A percentile compares a stretch with the other conserved stretches of the same genome.
Evolutionary conservation across 2,113 vertebrate genomes (phyloP).

Genomic region (Thymallus thymallus): DNA sequence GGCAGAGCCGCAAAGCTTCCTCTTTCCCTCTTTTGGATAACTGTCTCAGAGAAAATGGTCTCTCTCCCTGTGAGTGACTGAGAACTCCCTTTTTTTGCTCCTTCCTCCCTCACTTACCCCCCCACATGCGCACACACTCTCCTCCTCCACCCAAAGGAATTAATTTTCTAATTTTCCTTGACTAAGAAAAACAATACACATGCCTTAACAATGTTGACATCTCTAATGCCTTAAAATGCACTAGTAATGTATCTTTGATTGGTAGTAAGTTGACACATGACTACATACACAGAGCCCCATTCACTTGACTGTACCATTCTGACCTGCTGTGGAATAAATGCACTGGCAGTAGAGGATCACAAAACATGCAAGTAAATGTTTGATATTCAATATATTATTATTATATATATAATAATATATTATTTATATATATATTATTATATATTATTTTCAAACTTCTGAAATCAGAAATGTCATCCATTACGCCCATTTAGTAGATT

Average conservation of each 20-base stretch:
- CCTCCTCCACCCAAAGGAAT: slow-evolving; percentile 82
- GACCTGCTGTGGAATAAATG: slow-evolving; percentile 13
- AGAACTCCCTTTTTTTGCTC: slow-evolving; percentile 24
- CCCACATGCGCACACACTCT: slow-evolving; percentile 67
- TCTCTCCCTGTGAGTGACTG: slow-evolving; percentile 41
- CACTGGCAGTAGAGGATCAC: slow-evolving; percentile 4
- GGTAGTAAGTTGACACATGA: slow-evolving; percentile 60
- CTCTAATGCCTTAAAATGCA: slow-evolving; percentile 74
- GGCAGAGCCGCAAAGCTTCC: slow-evolving; percentile 54
- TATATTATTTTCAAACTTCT: too few species aligned
- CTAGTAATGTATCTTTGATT: slow-evolving; percentile 71
- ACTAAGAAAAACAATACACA: slow-evolving; percentile 79
- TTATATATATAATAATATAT: too few species aligned
- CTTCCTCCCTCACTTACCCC: slow-evolving; percentile 20
- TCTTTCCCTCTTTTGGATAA: slow-evolving; percentile 62
- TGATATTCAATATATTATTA: too few species aligned
- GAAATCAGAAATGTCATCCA: too few species aligned
- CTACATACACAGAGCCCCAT: slow-evolving; percentile 32
- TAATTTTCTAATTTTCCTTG: slow-evolving; percentile 78
- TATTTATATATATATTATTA: too few species aligned
- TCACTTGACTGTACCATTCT: slow-evolving; percentile 19
- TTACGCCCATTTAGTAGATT: too few species aligned
- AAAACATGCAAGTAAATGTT: neutral
- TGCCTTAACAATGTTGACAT: slow-evolving; percentile 79
- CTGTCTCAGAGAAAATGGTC: slow-evolving; percentile 61